Conservation (phyloP, 2,797 vertebrate genomes). For the Malacoraja senta region DNA sequence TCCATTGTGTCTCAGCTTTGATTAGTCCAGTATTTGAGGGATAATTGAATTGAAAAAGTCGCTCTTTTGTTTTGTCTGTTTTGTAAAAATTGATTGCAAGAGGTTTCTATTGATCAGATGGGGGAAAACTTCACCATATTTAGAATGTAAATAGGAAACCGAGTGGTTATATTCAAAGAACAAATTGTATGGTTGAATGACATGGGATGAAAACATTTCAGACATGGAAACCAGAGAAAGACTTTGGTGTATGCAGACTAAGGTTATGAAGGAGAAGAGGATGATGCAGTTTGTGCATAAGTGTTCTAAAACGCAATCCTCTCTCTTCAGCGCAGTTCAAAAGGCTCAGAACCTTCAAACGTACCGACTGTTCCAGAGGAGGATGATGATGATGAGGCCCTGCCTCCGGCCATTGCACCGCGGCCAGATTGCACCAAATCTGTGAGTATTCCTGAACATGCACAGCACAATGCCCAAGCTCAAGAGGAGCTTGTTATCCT, state of each 20-base stretch:
- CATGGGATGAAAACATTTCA: neutral
- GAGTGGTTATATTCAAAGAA: neutral
- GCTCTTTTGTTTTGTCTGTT: too few species aligned
- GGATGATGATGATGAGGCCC: slow-evolving; percentile 79
- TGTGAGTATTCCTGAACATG: slow-evolving; percentile 59
- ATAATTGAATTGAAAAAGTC: neutral
- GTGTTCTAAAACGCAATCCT: slow-evolving; percentile 12
- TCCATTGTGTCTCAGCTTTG: neutral
- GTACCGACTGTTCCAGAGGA: slow-evolving; percentile 74
- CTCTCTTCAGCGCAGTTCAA: slow-evolving; percentile 69
- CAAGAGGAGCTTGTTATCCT: too few species aligned
- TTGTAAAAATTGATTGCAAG: neutral
- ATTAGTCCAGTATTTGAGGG: neutral
- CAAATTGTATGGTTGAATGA: too few species aligned
- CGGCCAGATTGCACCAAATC: slow-evolving; percentile 94
- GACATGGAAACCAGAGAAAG: neutral
- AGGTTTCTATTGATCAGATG: neutral
- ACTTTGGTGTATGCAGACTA: neutral
- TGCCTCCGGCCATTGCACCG: slow-evolving; percentile 85
- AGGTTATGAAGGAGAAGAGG: neutral
- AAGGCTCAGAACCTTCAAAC: slow-evolving; percentile 72
- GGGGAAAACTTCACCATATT: neutral
- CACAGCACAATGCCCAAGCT: neutral
- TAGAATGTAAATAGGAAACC: neutral
- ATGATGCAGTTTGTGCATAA: neutral